These are phyloP conservation scores for Eupithecia subumbrata DNA, from an alignment of 2,888 invertebrate genomes.

Conservation along the genomic window DNA sequence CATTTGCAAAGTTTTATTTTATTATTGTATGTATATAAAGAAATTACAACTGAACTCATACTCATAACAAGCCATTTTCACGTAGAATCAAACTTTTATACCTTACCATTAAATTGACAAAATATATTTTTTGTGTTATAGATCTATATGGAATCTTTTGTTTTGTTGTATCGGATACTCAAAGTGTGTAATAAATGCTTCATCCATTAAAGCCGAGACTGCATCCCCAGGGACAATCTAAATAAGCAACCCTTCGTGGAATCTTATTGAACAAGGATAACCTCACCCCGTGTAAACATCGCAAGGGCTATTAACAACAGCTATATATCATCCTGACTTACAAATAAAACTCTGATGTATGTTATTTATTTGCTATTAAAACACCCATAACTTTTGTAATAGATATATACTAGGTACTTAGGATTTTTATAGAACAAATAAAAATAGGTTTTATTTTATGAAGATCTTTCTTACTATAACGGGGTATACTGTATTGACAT, in stretches of 20 bases:
- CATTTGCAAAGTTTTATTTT: not conserved
- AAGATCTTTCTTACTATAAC: not conserved
- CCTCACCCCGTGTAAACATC: conserved; percentile 36
- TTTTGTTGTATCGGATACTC: too few species aligned
- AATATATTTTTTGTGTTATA: not conserved
- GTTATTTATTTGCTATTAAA: conserved; percentile 16
- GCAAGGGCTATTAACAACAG: conserved; percentile 24
- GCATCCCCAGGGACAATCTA: conserved; percentile 29
- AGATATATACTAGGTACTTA: not conserved
- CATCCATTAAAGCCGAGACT: conserved; percentile 26
- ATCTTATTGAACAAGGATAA: conserved; percentile 38
- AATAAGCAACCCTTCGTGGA: conserved; percentile 41
- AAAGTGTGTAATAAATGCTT: not conserved
- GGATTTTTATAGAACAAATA: conserved; percentile 4
- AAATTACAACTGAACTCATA: too few species aligned
- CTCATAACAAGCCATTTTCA: not conserved
- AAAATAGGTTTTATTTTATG: conserved; percentile 2
- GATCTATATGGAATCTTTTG: too few species aligned
- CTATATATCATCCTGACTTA: conserved; percentile 32
- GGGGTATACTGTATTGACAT: not conserved
- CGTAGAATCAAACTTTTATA: not conserved
- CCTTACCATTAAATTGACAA: not conserved
- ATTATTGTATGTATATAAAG: not conserved
- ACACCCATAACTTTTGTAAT: not conserved
- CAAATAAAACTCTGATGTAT: conserved; percentile 11